These are phyloP conservation scores for Luffia ferchaultella DNA, from an alignment of 2,888 invertebrate species.

Conservation along the genomic window DNA sequence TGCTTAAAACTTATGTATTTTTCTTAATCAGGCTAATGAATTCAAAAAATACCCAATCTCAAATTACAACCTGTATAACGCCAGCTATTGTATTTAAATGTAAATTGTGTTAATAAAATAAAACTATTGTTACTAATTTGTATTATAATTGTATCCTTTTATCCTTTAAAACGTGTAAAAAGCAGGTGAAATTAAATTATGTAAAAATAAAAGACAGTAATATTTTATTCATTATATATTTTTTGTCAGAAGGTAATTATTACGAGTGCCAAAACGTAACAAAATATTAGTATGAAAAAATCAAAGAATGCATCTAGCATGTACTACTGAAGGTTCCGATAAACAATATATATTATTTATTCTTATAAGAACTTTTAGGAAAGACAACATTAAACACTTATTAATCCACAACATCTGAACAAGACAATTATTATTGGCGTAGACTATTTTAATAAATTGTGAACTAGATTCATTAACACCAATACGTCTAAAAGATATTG, in stretches of 20 bases:
- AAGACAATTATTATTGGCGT: slow-evolving; percentile 38
- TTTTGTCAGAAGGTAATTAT: slow-evolving; percentile 67
- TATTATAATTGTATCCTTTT: background rate
- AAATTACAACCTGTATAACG: too few relatives aligned
- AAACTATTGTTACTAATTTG: too few relatives aligned
- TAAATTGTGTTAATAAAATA: background rate
- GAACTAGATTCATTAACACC: slow-evolving; percentile 54
- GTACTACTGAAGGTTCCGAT: slow-evolving; percentile 51
- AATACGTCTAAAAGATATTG: slow-evolving; percentile 52
- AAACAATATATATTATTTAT: slow-evolving; percentile 30
- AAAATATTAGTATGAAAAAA: slow-evolving; percentile 64
- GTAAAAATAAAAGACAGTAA: slow-evolving; percentile 30
- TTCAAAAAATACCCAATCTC: too few relatives aligned
- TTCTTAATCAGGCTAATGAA: too few relatives aligned
- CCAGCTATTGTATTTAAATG: too few relatives aligned
- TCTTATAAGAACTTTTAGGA: slow-evolving; percentile 32
- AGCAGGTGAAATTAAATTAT: background rate
- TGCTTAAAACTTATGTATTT: too few relatives aligned
- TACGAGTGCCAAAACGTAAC: slow-evolving; percentile 64
- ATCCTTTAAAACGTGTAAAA: background rate
- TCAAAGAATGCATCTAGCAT: slow-evolving; percentile 61
- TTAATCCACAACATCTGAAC: slow-evolving; percentile 55
- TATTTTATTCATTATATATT: slow-evolving; percentile 58
- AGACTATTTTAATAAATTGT: slow-evolving; percentile 30
- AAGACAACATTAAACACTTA: slow-evolving; percentile 57